Base-by-base conservation (phyloP, 2,888 invertebrate genomes). In the Acronicta aceris region DNA sequence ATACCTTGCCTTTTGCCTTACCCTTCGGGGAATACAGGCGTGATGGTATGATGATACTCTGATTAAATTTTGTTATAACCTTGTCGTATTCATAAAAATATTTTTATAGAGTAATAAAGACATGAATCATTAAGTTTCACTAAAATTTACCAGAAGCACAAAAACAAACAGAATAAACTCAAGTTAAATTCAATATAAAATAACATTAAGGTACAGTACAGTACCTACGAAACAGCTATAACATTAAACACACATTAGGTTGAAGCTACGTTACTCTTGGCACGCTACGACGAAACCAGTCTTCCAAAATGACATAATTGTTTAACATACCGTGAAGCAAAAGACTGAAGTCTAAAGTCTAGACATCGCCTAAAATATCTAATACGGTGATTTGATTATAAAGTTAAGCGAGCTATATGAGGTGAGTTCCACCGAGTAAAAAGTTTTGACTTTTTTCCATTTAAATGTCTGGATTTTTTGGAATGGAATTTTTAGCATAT, bases 191-290 rank as follows among this genome's bases (percentile, higher is more conserved):
- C 10, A 40, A 61, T 40, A 60, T 47, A 68, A 51, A 60, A 45
- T 7, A 45, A 66, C 45, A 56, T 40, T 16, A 47, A 42, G 25
- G 0, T 30, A 30, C 9, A 41, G 42, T 30, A 41, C 25, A 51
- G 48, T 41, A 49, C 38, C 30, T 38, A 50, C 41, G 1, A 43
- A 41, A 62, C 43, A 30, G 36, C 49, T 25, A 17, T 51, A 45
- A 68, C 47, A 58, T 43, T 68, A 71, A 70, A 58, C 7, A 58
- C 30, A 55, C 16, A 38, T 70, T 38, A 38, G n/a, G 56, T 56
- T 63, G 49, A 64, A 64, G 50, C 50, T 53, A 15, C 48, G 33
- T 65, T 47, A 40, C 21, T 59, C 17, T 65, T 75, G 57, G 54
- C 59, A 51, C 41, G 25, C 13, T 13, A 53, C 36, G 47, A 53